These are phyloP conservation scores for Heteromyza rotundicornis DNA, from an alignment of 2,888 invertebrate species.

Conservation along the genomic window DNA sequence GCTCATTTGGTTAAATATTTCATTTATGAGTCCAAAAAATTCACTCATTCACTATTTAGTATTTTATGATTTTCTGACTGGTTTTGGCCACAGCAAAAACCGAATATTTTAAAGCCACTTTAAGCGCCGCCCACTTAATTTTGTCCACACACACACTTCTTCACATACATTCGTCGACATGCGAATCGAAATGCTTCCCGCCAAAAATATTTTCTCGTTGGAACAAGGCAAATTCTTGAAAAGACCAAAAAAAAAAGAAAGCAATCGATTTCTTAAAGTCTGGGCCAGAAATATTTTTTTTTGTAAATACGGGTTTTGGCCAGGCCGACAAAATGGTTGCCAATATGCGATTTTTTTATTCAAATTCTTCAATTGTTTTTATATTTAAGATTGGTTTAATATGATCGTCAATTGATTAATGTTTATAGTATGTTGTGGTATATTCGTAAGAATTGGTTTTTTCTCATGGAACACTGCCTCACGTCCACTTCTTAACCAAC, in stretches of 20 bases:
- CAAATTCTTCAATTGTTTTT: no score
- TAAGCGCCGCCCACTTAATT: slow-evolving; percentile 25
- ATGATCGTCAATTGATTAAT: no score
- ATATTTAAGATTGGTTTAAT: no score
- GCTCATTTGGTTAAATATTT: neutral
- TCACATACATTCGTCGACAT: neutral
- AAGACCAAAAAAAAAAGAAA: slow-evolving; percentile 8
- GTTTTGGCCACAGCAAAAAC: no score
- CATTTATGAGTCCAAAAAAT: neutral
- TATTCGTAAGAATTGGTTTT: no score
- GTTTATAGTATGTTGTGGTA: no score
- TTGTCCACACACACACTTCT: neutral
- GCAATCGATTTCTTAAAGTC: slow-evolving; percentile 5
- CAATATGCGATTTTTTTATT: neutral
- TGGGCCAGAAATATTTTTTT: neutral
- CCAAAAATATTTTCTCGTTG: slow-evolving; percentile 18
- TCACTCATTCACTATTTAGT: no score
- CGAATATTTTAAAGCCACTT: neutral
- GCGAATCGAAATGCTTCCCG: slow-evolving; percentile 27
- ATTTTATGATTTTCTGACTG: no score
- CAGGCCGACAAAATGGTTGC: neutral
- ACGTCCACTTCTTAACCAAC: no score
- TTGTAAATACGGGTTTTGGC: neutral
- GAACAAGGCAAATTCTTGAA: neutral
- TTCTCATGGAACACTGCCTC: no score